Base-by-base conservation (phyloP, 1,140 invertebrate genomes). In the Lerema accius region DNA sequence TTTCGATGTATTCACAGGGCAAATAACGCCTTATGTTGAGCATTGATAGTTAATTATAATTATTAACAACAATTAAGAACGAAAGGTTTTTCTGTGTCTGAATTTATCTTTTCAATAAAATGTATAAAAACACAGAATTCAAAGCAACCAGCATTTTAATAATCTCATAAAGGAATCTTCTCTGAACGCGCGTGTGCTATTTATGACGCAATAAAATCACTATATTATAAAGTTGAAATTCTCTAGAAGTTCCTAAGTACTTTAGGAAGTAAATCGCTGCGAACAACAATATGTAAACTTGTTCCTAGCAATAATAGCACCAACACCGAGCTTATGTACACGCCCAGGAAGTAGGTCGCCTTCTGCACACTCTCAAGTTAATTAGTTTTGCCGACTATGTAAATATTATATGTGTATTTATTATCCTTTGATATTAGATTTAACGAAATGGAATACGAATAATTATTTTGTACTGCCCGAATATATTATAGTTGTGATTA, bases 321-420 rank as follows among this genome's bases (percentile, higher is more conserved):
- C 13, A 32, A 32, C 23, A 16, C 28, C 48, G 0, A 69, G 66
- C 69, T 58, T 66, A 62, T 60, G 50, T 32, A 55, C 63, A 63
- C 60, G 60, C 63, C 66, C 70, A 56, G 32, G 50, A 71, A 71
- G 53, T 64, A 62, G 69, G 69, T 61, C 69, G 51, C 61, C 13
- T 60, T 37, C 7, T 32, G 55, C 28, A 35, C 35, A 45, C 48
- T 40, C 28, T 26, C 45, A 62, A 62, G 39, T 35, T 49, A 71
- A 71, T 66, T 66, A 71, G 39, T 53, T 61, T 60, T 67, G 55
- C 58, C 23, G 43, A 28, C 19, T 28, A 48, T 26, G 0, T 14
- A 48, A 48, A 48, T 28, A 48, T 32, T 28, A 28, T 1, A 15
- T 14, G 28, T 7, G 28, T 7, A 32, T 7, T 32, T 32, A 32